Evolutionary conservation across 2,888 invertebrate genomes (phyloP).

Genomic region (Orthonevra nobilis): DNA sequence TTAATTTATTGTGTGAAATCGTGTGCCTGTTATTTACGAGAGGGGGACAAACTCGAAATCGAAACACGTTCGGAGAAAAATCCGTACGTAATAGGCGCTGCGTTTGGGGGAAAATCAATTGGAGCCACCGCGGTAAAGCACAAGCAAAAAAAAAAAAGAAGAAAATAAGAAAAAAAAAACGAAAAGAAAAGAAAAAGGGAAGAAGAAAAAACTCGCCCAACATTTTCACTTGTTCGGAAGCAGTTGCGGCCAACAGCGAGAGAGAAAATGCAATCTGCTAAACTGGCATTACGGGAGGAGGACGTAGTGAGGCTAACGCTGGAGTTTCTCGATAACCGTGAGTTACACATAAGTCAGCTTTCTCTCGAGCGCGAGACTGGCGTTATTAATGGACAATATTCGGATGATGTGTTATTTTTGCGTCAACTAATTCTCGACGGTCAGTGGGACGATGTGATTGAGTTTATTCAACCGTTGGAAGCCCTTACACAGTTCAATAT

Average conservation of each 20-base stretch:
- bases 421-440: slow-evolving; percentile 97
- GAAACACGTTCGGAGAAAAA: slow-evolving; percentile 26
- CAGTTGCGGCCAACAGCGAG: slow-evolving; percentile 12
- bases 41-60: slow-evolving; percentile 36
- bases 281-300: slow-evolving; percentile 92
- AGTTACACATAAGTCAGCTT: slow-evolving; percentile 94
- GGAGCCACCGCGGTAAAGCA: too few relatives aligned
- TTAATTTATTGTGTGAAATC: slow-evolving; percentile 66
- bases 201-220: slow-evolving; percentile 7
- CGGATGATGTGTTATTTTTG: slow-evolving; percentile 96
- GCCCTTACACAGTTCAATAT: slow-evolving; percentile 90
- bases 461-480: slow-evolving; percentile 96
- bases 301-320: slow-evolving; percentile 92
- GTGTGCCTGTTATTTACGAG: slow-evolving; percentile 37
- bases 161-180: too few relatives aligned
- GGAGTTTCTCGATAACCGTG: slow-evolving; percentile 93
- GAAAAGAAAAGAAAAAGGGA: too few relatives aligned
- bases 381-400: slow-evolving; percentile 94
- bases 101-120: slow-evolving; percentile 57
- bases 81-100: slow-evolving; percentile 18
- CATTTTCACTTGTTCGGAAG: slow-evolving; percentile 37
- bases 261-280: slow-evolving; percentile 87
- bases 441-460: slow-evolving; percentile 98
- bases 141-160: too few relatives aligned
- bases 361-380: slow-evolving; percentile 97